A percentile compares a stretch with the other conserved stretches of the same genome.
These are phyloP conservation scores for Clupea harengus DNA, from an alignment of 2,113 vertebrate species.

Conservation along the genomic window DNA sequence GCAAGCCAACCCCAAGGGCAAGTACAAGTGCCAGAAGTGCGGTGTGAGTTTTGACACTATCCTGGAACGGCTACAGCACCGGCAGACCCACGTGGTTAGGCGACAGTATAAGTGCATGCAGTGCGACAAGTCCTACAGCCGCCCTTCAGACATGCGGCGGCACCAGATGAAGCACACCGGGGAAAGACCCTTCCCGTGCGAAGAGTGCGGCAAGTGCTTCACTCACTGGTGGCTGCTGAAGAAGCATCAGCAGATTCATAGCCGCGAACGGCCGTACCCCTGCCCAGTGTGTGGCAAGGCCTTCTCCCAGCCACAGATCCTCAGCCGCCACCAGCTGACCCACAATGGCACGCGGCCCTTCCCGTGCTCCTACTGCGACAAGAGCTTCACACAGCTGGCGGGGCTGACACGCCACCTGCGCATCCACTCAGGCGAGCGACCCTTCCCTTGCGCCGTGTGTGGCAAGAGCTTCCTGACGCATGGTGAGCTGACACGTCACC, in stretches of 20 bases:
- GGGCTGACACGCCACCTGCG: background rate
- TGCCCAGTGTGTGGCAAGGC: constrained; percentile 57
- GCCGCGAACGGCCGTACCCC: constrained; percentile 48
- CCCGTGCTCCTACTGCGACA: constrained; percentile 59
- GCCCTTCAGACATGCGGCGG: constrained; percentile 69
- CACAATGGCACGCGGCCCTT: constrained; percentile 56
- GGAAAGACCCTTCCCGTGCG: constrained; percentile 67
- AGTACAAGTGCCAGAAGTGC: constrained; percentile 57
- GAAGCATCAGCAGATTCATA: constrained; percentile 68
- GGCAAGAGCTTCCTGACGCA: constrained; percentile 60
- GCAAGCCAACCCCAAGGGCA: background rate
- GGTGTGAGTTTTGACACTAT: constrained; percentile 57
- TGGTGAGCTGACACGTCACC: constrained; percentile 57
- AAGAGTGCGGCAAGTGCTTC: constrained; percentile 72
- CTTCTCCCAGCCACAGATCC: constrained; percentile 55
- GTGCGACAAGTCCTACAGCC: constrained; percentile 73
- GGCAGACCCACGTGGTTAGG: constrained; percentile 49
- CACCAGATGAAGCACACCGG: constrained; percentile 61
- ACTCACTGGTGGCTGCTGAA: constrained; percentile 68
- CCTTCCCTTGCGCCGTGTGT: constrained; percentile 37
- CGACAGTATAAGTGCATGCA: constrained; percentile 57
- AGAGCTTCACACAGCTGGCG: constrained; percentile 60
- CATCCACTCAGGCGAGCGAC: background rate
- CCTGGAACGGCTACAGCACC: constrained; percentile 57
- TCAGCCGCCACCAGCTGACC: background rate